Percentiles rank a stretch among this genome's conserved stretches.
These are phyloP conservation scores for Vipera ursinii DNA, from an alignment of 2,797 vertebrate species.

Conservation along the genomic window DNA sequence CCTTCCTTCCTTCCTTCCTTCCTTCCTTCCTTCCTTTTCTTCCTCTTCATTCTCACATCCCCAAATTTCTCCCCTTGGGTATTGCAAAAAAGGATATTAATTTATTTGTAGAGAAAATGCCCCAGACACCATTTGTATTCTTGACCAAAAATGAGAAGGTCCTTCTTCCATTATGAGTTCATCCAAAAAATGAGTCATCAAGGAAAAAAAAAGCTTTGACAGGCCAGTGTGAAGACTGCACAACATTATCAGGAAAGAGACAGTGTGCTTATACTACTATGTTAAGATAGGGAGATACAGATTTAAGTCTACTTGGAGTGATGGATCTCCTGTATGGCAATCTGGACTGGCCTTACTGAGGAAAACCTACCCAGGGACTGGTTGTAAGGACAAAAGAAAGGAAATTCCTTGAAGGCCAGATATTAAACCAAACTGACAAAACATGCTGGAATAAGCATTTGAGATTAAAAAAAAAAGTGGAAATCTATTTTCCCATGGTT, in stretches of 20 bases:
- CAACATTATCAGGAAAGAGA: neutral
- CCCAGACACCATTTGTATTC: neutral
- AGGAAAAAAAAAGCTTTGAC: neutral
- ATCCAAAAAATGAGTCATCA: neutral
- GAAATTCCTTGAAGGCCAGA: neutral
- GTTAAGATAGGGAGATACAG: neutral
- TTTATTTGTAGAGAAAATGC: neutral
- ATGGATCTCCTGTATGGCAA: neutral
- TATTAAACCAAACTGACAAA: neutral
- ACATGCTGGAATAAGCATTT: neutral
- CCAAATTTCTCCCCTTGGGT: neutral
- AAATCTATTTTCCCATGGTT: slow-evolving; percentile 16
- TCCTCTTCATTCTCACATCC: neutral
- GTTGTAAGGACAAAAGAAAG: neutral
- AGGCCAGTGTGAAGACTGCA: neutral
- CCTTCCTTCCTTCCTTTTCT: too few species aligned
- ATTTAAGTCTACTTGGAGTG: neutral
- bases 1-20: too few species aligned
- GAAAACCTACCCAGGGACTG: neutral
- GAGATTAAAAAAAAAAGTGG: slow-evolving; percentile 6
- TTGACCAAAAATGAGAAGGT: neutral
- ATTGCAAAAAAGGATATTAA: neutral
- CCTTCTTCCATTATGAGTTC: too few species aligned
- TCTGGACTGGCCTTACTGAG: neutral
- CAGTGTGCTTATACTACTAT: neutral